A percentile compares a stretch with the other conserved stretches of the same genome.
phyloP scores from a whole-genome alignment of 1,140 invertebrate genomes.

The Euwallacea similis region DNA sequence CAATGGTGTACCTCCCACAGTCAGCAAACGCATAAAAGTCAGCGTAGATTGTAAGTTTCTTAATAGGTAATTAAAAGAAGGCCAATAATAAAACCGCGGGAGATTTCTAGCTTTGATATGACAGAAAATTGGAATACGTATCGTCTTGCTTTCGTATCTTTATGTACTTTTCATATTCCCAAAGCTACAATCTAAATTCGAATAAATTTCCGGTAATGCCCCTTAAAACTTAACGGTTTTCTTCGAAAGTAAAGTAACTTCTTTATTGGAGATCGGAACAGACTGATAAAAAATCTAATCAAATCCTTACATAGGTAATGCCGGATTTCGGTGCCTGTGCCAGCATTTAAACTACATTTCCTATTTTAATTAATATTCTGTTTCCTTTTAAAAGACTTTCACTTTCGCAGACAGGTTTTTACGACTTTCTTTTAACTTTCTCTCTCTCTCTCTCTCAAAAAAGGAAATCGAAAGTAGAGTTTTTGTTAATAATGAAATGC shows the following conservation, averaged over 20 bases:
- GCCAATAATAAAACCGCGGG: conserved; percentile 2
- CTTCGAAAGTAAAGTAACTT: conserved; percentile 39
- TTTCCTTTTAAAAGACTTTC: conserved; percentile 25
- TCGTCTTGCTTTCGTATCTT: conserved; percentile 37
- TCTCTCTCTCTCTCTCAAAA: neutral
- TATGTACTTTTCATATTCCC: conserved; percentile 39
- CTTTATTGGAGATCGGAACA: conserved; percentile 41
- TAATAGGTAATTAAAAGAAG: conserved; percentile 9
- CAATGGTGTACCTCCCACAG: conserved; percentile 75
- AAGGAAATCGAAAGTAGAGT: neutral
- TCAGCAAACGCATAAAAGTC: conserved; percentile 90
- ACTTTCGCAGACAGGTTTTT: conserved; percentile 10
- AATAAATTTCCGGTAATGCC: conserved; percentile 40
- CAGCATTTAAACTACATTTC: conserved; percentile 32
- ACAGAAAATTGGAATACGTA: conserved; percentile 29
- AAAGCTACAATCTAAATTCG: conserved; percentile 40
- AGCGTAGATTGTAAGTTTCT: conserved; percentile 88
- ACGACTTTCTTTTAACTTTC: conserved; percentile 2
- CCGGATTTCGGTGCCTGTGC: conserved; percentile 23
- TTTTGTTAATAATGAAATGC: neutral
- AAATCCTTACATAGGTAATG: conserved; percentile 35
- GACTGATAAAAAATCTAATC: conserved; percentile 41
- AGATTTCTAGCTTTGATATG: conserved; percentile 16
- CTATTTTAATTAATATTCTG: conserved; percentile 37
- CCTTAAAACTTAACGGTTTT: conserved; percentile 41